A percentile compares a stretch with the other conserved stretches of the same genome.
Conservation (phyloP, 2,888 invertebrate genomes). For the Phalangium opilio region DNA sequence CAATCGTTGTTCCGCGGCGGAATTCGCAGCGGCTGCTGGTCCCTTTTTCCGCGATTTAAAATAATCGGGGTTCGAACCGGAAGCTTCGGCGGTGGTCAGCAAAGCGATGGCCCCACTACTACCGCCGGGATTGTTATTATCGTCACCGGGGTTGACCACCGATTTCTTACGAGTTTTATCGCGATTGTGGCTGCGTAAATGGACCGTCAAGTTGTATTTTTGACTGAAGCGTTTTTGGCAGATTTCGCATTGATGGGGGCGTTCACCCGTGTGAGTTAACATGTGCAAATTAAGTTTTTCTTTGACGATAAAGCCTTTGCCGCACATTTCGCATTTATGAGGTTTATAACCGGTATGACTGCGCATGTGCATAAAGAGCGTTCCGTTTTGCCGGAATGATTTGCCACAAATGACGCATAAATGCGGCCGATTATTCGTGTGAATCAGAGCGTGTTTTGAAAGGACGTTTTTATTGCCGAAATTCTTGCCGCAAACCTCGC, state of each 20-base stretch:
- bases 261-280: constrained; percentile 9
- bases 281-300: constrained; percentile 8
- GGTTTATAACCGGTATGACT: constrained; percentile 11
- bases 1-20: too few species aligned
- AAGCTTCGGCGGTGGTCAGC: too few species aligned
- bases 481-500: not conserved
- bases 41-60: too few species aligned
- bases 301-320: constrained; percentile 7
- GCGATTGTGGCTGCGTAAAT: constrained; percentile 15
- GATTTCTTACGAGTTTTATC: constrained; percentile 1
- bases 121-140: too few species aligned
- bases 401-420: not conserved
- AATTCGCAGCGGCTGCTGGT: too few species aligned
- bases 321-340: constrained; percentile 7
- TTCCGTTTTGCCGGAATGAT: not conserved
- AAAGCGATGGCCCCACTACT: too few species aligned
- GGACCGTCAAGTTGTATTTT: constrained; percentile 17
- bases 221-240: constrained; percentile 13
- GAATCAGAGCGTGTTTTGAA: not conserved
- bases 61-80: too few species aligned
- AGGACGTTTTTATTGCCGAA: not conserved
- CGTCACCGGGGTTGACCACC: too few species aligned
- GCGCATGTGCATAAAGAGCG: not conserved
- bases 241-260: constrained; percentile 9
- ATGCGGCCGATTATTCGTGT: not conserved